Base-by-base conservation (phyloP, 23 tunicate genomes). In the Ciona savignyi region DNA sequence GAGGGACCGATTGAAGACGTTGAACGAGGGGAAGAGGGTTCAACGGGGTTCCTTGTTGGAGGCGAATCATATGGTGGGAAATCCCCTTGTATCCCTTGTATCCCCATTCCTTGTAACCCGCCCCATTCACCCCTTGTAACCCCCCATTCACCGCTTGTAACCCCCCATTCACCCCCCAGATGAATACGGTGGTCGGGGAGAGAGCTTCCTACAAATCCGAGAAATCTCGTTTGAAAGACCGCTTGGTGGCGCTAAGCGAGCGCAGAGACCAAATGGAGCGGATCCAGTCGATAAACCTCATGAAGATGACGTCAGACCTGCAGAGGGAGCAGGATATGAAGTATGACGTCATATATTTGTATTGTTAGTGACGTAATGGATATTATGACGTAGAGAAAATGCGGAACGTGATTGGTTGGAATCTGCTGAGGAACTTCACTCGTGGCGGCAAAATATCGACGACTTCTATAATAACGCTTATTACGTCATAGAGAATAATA, bases 241-340 rank as follows among this genome's bases (percentile, higher is more conserved):
- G 66, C 22, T 62, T 79, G 76, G 21, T 72, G 6, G 64, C 25
- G 2, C 4, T 48, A 9, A 64, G 25, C 26, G 76, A 27, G 49
- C 33, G 27, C 27, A 48, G 76, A 2, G 76, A 72, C n/a, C 76
- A 72, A 48, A 72, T 72, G 76, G 76, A 72, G 49, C 49, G 76
- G 29, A 48, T 42, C 23, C 49, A 25, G n/a, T 42, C 60, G 28
- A 49, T 33, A 1, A 30, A 72, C 26, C 32, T 72, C 25, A 48
- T 42, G 21, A 72, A 72, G 64, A 24, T 72, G 1, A 42, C 63
- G 1, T 22, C 33, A 4, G 64, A 49, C 35, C 29, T 42, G 19
- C 28, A 72, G 23, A 26, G 27, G 29, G 62, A 72, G 35, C 23
- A 15, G n/a, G 35, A 33, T 32, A 2, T 72, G 23, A 72, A 29